These are phyloP conservation scores for Tiphia femorata DNA, from an alignment of 2,888 invertebrate genomes.

Conservation along the genomic window DNA sequence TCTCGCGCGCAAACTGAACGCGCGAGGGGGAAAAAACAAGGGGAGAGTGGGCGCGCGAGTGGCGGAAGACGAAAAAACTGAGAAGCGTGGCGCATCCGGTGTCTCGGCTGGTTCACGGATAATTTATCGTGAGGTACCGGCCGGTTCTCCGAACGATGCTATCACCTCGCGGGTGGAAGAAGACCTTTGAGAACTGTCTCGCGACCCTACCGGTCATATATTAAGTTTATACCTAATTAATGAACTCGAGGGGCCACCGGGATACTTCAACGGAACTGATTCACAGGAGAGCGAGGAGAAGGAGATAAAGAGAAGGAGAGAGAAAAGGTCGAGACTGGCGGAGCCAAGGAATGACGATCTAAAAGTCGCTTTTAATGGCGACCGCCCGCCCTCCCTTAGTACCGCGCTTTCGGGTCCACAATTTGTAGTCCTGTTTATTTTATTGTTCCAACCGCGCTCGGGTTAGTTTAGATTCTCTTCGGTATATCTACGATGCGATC, in stretches of 20 bases:
- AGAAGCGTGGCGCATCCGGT: neutral
- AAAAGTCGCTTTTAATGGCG: conserved; percentile 5
- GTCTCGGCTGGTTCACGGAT: neutral
- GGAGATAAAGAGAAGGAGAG: neutral
- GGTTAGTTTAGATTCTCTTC: too few relatives aligned
- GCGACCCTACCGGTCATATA: conserved; percentile 5
- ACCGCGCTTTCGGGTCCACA: conserved; percentile 10
- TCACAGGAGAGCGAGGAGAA: conserved; percentile 2
- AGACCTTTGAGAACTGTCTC: conserved; percentile 3
- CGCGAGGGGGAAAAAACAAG: too few relatives aligned
- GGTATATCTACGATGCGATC: too few relatives aligned
- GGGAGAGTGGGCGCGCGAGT: too few relatives aligned
- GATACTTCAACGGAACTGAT: conserved; percentile 17
- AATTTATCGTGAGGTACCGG: too few relatives aligned
- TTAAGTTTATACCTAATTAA: conserved; percentile 27
- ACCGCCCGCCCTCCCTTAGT: too few relatives aligned
- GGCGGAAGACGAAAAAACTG: too few relatives aligned
- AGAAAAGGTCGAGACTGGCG: neutral
- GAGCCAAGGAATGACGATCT: conserved; percentile 10
- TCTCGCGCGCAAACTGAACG: too few relatives aligned
- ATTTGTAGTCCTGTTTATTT: conserved; percentile 6
- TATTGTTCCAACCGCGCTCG: conserved; percentile 9
- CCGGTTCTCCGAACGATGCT: conserved; percentile 17
- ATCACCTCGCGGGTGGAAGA: conserved; percentile 5
- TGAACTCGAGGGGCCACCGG: conserved; percentile 3